Base-by-base conservation (phyloP, 2,888 invertebrate genomes). In the Cerceris rybyensis region DNA sequence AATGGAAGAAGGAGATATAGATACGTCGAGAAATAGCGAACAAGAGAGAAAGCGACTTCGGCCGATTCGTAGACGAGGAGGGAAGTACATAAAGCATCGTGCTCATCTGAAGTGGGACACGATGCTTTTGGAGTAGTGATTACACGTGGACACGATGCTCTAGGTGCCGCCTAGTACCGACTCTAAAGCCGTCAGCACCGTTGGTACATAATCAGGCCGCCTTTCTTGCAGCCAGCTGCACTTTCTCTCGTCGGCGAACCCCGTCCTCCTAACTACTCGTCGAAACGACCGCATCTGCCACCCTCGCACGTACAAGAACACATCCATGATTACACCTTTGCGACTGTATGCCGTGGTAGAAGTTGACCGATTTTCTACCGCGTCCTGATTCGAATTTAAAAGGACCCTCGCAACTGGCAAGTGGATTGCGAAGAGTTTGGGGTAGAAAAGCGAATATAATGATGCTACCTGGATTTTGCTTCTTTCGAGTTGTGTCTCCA, bases 131-230 rank as follows among this genome's bases (percentile, higher is more conserved):
- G 49, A 80, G 55, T 46, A 75, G 84, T 82, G 78, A 84, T 83
- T 84, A 79, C 84, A 80, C 58, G 79, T 85, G 81, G 84, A 80
- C 83, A 80, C 63, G 78, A 52, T 73, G 74, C 68, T 71, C 71
- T 69, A 61, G 65, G 55, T 64, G 75, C 16, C 52, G 78, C 46
- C 41, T 16, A 43, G 42, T 52, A 52, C 39, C 71, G n/a, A 17
- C 49, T 63, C 49, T 70, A 41, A 52, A 61, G 61, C 70, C 52
- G n/a, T 39, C 67, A 9, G 46, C 68, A 49, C 59, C 78, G 71
- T 63, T 67, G 67, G 63, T 71, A 69, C 74, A 71, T 80, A 84
- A 85, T 85, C 85, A 84, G 73, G 70, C 78, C 71, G 76, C 63
- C 73, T 82, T 83, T 83, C 83, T 78, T 84, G 79, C 70, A 57